Evolutionary conservation across 2,888 invertebrate species (phyloP), one percentile per base, ranked within the genome.

Genomic region (Drosophila limbata): DNA sequence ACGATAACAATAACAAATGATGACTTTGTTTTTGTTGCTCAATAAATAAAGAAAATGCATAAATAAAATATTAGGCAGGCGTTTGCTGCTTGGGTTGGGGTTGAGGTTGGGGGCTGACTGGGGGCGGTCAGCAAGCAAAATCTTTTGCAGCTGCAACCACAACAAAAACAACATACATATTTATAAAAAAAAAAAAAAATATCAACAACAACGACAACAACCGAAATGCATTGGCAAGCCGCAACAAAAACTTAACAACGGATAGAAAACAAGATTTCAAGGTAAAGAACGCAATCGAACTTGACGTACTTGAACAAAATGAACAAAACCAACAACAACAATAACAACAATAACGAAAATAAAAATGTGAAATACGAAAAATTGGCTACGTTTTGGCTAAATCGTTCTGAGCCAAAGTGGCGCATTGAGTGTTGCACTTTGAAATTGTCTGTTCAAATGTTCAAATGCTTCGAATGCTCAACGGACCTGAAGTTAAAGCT

Each of bases 281-380:
- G 86, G 86, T 89, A 89, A 84, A 85, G 85, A 88, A 89, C 86
- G 88, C 86, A 89, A 88, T 88, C 77, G 88, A 88, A 86, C 86
- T 86, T 88, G 86, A 89, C 79, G 86, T 86, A 89, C 89, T 86
- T 86, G 86, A 86, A 89, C 84, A 85, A 80, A 88, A 84, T 79
- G 84, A 70, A 87, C 82, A 82, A 69, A 69, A 83, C 63, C 81
- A 77, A 72, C 76, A 79, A 45, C 62, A 63, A 55, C 51, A 47
- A 47, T 42, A 68, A 45, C 45, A 50, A 45, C 67, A 69, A 37
- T 45, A 59, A 53, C 37, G 44, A 57, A 31, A 45, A 25, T 6
- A 39, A 47, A 48, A 48, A 61, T 44, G 55, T 52, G 48, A 67
- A 60, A 74, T 50, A 61, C 51, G 39, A 59, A 79, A 84, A 81